Base-by-base conservation (phyloP, 2,113 vertebrate genomes). In the Siphamia tubifer region DNA sequence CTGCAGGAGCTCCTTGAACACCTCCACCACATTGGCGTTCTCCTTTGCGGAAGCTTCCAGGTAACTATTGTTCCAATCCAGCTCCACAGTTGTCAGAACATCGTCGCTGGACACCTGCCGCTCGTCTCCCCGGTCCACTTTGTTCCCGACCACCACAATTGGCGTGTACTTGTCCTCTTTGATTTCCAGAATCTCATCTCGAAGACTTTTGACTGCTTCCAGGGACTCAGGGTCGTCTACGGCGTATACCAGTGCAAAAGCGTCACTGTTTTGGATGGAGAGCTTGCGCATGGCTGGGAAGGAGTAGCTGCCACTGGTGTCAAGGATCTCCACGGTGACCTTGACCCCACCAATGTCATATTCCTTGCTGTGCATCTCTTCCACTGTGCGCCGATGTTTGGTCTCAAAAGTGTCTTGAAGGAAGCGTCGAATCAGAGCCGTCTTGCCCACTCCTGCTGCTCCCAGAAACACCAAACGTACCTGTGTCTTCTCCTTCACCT, bases 251-350 rank as follows among this genome's bases (percentile, higher is more conserved):
- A 97, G 85, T 1, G 94, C 96, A 1, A 96, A 96, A 25, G 94
- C 95, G 0, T 97, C 95, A 1, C 95, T 95, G 86, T 91, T 96
- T 82, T 94, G 94, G 90, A 96, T 96, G 1, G 94, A 95, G 70
- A 97, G 94, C 68, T 95, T 96, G 68, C 95, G 91, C 95, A 96
- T 96, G 60, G 96, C 96, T 0, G 96, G 96, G 88, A 97, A 97
- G 47, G 95, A 95, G 88, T 96, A 97, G 78, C 96, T 97, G 36
- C 96, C 95, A 0, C 95, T 95, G 74, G 95, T 96, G 92, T 97
- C 96, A 88, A 97, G 85, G 79, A 97, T 95, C 74, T 96, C 94
- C 47, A 97, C 87, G 10, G 87, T 96, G 71, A 97, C 77, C 24
- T 91, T 94, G 38, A 91, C 76, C 32, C 95, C 95, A 0, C 90